Evolutionary conservation across 2,113 vertebrate species (phyloP).

Genomic region (Phoenicopterus ruber): DNA sequence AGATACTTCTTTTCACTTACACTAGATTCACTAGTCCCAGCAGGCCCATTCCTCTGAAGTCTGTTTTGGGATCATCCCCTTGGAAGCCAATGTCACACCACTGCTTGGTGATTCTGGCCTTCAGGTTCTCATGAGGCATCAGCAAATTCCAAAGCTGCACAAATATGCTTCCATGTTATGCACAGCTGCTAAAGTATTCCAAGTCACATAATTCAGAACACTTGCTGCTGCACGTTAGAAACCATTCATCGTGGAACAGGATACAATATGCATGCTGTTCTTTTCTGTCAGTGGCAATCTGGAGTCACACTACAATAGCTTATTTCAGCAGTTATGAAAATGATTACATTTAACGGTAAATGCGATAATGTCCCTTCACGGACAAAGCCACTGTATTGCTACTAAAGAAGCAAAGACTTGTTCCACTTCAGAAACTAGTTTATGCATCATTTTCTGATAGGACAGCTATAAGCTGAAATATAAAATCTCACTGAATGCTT

Average conservation of each 20-base stretch:
- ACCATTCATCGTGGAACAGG: background rate
- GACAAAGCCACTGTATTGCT: background rate
- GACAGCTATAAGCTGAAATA: background rate
- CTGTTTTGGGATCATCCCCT: slow-evolving; percentile 97
- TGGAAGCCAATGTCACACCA: slow-evolving; percentile 98
- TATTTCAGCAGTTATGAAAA: background rate
- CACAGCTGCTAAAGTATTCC: background rate
- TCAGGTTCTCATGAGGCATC: slow-evolving; percentile 87
- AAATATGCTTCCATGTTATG: slow-evolving; percentile 54
- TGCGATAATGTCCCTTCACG: fast-evolving
- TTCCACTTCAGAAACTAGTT: background rate
- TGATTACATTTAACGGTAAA: background rate
- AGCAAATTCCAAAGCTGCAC: slow-evolving; percentile 91
- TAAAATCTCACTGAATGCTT: background rate
- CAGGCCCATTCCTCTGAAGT: slow-evolving; percentile 98
- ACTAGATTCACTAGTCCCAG: slow-evolving; percentile 92
- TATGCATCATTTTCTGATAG: background rate
- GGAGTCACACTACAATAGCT: background rate
- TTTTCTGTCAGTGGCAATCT: background rate
- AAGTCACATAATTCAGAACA: background rate
- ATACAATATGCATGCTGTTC: background rate
- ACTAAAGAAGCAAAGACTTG: background rate
- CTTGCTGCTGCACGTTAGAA: background rate
- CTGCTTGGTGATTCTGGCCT: slow-evolving; percentile 92
- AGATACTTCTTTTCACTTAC: slow-evolving; percentile 78